Evolutionary conservation across 2,888 invertebrate genomes (phyloP).

Genomic region (Euclidia mi): DNA sequence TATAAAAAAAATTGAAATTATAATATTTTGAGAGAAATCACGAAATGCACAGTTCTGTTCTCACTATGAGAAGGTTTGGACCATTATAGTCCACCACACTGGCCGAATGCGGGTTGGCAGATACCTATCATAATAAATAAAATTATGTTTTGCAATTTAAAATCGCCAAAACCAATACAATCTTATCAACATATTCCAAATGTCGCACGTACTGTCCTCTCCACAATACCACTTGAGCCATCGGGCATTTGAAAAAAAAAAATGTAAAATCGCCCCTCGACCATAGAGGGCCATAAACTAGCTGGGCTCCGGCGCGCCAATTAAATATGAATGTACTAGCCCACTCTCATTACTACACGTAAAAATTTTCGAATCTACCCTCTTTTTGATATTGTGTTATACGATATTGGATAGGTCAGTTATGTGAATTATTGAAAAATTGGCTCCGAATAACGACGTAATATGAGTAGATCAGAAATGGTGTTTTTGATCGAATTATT

Average conservation of each 20-base stretch:
- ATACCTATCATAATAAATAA: too few relatives aligned
- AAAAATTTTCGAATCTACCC: slow-evolving; percentile 67
- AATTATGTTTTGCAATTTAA: too few relatives aligned
- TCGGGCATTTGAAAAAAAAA: slow-evolving; percentile 85
- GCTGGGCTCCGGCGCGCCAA: slow-evolving; percentile 74
- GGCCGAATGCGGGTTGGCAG: too few relatives aligned
- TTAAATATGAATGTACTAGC: slow-evolving; percentile 84
- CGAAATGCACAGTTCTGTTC: too few relatives aligned
- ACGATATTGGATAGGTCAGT: slow-evolving; percentile 58
- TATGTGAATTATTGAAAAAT: slow-evolving; percentile 58
- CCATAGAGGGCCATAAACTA: slow-evolving; percentile 84
- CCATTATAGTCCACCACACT: too few relatives aligned
- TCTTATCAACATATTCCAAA: slow-evolving; percentile 46
- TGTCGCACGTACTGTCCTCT: slow-evolving; percentile 78
- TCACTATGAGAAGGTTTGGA: too few relatives aligned
- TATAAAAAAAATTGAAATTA: too few relatives aligned
- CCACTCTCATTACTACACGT: slow-evolving; percentile 77
- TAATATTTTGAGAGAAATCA: too few relatives aligned
- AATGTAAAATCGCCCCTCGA: slow-evolving; percentile 83
- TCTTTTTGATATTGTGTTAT: slow-evolving; percentile 60
- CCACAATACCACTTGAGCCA: slow-evolving; percentile 85
- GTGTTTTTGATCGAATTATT: slow-evolving; percentile 2
- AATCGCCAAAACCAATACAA: too few relatives aligned
- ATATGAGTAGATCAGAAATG: slow-evolving; percentile 20
- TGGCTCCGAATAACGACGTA: slow-evolving; percentile 36